A percentile compares a stretch with the other conserved stretches of the same genome.
Conservation (phyloP, 2,113 vertebrate species). For the Apus apus region DNA sequence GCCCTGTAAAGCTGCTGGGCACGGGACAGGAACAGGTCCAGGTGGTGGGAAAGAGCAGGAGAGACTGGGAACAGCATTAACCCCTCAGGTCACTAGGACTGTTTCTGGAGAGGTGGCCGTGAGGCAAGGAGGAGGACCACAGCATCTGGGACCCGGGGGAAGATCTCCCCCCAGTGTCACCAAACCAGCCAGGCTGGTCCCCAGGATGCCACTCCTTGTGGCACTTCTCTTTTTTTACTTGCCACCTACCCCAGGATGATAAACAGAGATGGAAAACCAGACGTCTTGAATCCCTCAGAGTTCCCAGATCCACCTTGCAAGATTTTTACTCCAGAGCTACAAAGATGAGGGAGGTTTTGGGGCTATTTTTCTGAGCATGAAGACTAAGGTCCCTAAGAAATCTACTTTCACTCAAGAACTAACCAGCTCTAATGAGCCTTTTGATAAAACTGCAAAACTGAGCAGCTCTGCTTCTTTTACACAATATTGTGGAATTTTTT, state of each 20-base stretch:
- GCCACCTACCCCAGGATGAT: fast-evolving
- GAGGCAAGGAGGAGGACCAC: not conserved
- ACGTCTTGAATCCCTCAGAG: not conserved
- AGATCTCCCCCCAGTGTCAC: fast-evolving
- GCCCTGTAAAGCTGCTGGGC: not conserved
- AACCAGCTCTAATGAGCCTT: not conserved
- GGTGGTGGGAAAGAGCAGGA: not conserved
- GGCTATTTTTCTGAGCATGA: not conserved
- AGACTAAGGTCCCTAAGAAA: not conserved
- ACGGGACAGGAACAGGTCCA: not conserved
- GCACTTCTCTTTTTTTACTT: not conserved
- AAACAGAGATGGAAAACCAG: not conserved
- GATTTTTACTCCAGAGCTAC: not conserved
- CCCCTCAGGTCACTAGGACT: not conserved
- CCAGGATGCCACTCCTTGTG: not conserved
- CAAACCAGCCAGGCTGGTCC: not conserved
- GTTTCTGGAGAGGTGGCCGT: not conserved
- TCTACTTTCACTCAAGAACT: not conserved
- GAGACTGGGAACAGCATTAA: fast-evolving
- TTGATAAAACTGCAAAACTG: not conserved
- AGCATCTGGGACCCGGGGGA: not conserved
- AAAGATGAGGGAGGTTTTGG: not conserved
- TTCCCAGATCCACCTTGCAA: not conserved
- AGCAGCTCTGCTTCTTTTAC: not conserved
- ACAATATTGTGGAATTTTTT: not conserved